Evolutionary conservation across 2,888 invertebrate genomes (phyloP), one percentile per base, ranked within the genome.

Genomic region (Ochlodes sylvanus): DNA sequence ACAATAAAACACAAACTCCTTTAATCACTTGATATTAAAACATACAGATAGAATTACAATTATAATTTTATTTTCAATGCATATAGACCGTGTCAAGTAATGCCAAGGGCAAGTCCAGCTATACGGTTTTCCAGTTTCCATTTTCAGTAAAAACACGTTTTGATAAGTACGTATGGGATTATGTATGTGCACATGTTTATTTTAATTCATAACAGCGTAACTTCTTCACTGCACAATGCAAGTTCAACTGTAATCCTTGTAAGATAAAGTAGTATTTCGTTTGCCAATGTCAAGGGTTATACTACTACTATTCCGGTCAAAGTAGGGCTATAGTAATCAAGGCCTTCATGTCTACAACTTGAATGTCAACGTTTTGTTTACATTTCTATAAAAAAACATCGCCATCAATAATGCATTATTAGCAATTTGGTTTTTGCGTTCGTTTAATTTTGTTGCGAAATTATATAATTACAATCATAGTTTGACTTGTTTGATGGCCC

Each of bases 121-220:
- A 79, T 83, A 80, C 79, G 73, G 85, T 91, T 92, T 90, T 85
- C 92, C 83, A 90, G 91, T 90, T 92, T 90, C 90, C 92, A 90
- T 92, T 92, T 92, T 92, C 92, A 92, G 92, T 86, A 87, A 87
- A 86, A 88, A 91, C 90, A 84, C 78, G 88, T 85, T 83, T 76
- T 73, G 79, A 82, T 82, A 83, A 77, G 77, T 79, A 73, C 79
- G 74, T 54, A 54, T 12, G 32, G 27, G 54, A 67, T 56, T 52
- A 19, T 47, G 47, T 64, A 55, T 61, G 65, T 54, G 44, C 6
- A 47, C n/a, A 34, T 61, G 38, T 15, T 21, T 9, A 44, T 14
- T 21, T 55, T 1, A 21, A 34, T 7, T 4, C 14, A 19, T 44
- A 67, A 62, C 15, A 47, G 47, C 61, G 9, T 67, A 67, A 54